Evolutionary conservation across 2,797 vertebrate species (phyloP).

Genomic region (Manis crassicaudata): DNA sequence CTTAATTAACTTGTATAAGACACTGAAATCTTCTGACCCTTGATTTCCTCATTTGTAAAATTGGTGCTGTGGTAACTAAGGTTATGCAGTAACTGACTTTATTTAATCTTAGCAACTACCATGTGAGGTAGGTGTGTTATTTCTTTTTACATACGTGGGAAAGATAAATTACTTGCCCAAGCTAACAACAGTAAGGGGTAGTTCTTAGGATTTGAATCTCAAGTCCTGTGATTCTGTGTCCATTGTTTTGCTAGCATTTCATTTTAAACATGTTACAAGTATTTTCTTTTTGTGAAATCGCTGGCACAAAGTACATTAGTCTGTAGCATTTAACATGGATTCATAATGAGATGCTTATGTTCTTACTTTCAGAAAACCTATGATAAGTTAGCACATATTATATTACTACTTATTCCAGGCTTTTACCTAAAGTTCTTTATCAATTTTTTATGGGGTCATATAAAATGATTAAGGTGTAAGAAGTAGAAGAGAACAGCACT

Average conservation of each 20-base stretch:
- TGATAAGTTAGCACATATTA: neutral
- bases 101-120: constrained; percentile 8
- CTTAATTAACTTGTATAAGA: neutral
- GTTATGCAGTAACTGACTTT: neutral
- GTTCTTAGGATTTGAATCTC: neutral
- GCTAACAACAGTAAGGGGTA: neutral
- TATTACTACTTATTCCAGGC: neutral
- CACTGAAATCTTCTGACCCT: neutral
- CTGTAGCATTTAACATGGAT: neutral
- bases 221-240: neutral
- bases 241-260: neutral
- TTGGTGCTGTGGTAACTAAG: neutral
- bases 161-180: neutral
- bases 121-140: neutral
- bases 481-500: neutral
- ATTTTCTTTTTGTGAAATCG: neutral
- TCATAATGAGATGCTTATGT: neutral
- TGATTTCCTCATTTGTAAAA: neutral
- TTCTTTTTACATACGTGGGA: neutral
- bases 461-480: neutral
- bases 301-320: neutral
- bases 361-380: constrained; percentile 24
- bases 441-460: neutral
- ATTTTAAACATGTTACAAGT: neutral
- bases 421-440: constrained; percentile 11